These are phyloP conservation scores for Aegithalos caudatus DNA, from an alignment of 2,113 vertebrate species.

Conservation along the genomic window DNA sequence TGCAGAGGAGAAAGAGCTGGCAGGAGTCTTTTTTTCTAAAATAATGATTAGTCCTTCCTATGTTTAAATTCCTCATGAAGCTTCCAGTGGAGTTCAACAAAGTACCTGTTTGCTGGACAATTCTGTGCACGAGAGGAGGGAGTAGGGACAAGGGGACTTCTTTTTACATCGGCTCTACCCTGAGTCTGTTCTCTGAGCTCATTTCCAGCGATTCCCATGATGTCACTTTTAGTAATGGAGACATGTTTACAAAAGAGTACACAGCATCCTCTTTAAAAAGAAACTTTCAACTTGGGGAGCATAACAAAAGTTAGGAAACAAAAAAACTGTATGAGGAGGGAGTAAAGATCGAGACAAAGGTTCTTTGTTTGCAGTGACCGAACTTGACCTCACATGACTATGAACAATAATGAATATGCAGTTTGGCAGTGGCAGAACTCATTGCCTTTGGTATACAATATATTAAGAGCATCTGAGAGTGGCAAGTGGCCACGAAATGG, in stretches of 20 bases:
- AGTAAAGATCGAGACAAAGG: conserved; percentile 28
- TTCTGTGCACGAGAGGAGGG: neutral
- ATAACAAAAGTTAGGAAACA: conserved; percentile 30
- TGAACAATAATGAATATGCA: conserved; percentile 40
- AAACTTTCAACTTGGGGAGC: neutral
- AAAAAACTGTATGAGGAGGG: neutral
- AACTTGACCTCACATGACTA: conserved; percentile 10
- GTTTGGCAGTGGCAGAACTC: neutral
- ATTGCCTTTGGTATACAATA: neutral
- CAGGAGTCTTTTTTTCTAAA: neutral
- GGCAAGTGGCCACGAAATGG: neutral
- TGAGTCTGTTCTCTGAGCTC: neutral
- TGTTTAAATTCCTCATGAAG: conserved; percentile 18
- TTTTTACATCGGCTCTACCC: neutral
- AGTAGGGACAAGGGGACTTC: neutral
- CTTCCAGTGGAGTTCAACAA: neutral
- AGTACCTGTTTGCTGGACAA: conserved; percentile 31
- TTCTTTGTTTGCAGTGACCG: conserved; percentile 26
- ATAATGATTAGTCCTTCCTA: neutral
- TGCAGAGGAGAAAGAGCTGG: neutral
- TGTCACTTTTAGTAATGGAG: conserved; percentile 19
- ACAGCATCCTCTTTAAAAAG: conserved; percentile 36
- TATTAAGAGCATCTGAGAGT: neutral
- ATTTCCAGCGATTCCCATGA: conserved; percentile 43
- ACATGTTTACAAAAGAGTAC: conserved; percentile 37